Percentiles rank a stretch among this genome's conserved stretches.
These are phyloP conservation scores for Chaetophractus vellerosus DNA, from an alignment of 2,797 vertebrate species.

Conservation along the genomic window DNA sequence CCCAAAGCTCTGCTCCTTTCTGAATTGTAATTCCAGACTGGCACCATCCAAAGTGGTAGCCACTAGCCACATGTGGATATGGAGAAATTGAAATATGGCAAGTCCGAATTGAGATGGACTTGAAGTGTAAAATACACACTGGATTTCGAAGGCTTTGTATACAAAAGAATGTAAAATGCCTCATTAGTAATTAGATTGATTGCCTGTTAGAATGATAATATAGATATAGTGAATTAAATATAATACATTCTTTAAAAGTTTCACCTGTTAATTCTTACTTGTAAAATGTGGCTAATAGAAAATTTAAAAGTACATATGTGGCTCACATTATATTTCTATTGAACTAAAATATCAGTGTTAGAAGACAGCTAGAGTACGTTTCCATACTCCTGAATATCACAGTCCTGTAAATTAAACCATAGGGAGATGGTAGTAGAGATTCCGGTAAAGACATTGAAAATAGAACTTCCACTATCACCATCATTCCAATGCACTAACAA, in stretches of 20 bases:
- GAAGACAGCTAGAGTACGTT: not conserved
- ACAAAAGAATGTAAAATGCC: too few relatives aligned
- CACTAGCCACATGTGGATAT: too few relatives aligned
- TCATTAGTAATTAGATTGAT: too few relatives aligned
- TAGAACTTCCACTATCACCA: not conserved
- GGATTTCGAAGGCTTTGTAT: too few relatives aligned
- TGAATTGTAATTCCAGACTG: not conserved
- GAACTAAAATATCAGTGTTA: not conserved
- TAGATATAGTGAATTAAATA: too few relatives aligned
- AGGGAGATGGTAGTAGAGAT: not conserved
- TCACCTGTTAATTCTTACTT: not conserved
- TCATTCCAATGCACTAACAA: not conserved
- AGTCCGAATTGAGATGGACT: too few relatives aligned
- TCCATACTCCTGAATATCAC: not conserved
- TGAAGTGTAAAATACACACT: too few relatives aligned
- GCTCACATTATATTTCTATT: not conserved
- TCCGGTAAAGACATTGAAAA: not conserved
- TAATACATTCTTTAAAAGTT: too few relatives aligned
- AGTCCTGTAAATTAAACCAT: not conserved
- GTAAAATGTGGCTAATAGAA: not conserved
- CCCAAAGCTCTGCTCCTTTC: not conserved
- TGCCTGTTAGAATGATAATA: too few relatives aligned
- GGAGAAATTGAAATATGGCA: too few relatives aligned
- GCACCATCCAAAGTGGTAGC: too few relatives aligned
- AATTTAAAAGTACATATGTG: not conserved